Conservation (phyloP, 2,888 invertebrate genomes). For the Copidosoma aretas region DNA sequence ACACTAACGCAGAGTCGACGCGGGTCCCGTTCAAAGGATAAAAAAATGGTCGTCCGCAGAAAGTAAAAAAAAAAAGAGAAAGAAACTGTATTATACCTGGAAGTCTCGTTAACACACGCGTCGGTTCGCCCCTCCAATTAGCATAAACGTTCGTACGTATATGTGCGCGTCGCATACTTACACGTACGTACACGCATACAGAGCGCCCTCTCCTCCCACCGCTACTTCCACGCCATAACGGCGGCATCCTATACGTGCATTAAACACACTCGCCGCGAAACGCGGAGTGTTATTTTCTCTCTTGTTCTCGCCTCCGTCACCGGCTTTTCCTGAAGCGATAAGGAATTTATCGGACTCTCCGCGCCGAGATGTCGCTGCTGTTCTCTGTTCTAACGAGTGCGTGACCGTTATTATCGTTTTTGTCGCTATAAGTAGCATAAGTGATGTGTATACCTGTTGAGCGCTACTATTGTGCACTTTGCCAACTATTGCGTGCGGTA, state of each 20-base stretch:
- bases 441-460: slow-evolving; percentile 3
- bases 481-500: too few relatives aligned
- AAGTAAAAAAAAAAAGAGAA: background rate
- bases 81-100: slow-evolving; percentile 18
- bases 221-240: background rate
- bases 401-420: background rate
- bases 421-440: too few relatives aligned
- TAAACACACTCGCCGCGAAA: too few relatives aligned
- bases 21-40: too few relatives aligned
- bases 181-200: too few relatives aligned
- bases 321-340: slow-evolving; percentile 38
- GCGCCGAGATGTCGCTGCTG: too few relatives aligned
- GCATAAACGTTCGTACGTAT: slow-evolving; percentile 11
- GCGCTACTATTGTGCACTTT: too few relatives aligned
- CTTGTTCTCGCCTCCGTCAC: slow-evolving; percentile 16
- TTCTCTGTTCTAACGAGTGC: background rate
- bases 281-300: slow-evolving; percentile 4
- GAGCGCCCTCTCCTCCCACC: background rate
- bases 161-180: too few relatives aligned
- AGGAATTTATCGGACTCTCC: slow-evolving; percentile 33
- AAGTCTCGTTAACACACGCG: slow-evolving; percentile 34
- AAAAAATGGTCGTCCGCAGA: background rate
- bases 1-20: too few relatives aligned
- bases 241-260: too few relatives aligned
- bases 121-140: slow-evolving; percentile 32